A percentile compares a stretch with the other conserved stretches of the same genome.
Evolutionary conservation across 1,140 invertebrate genomes (phyloP).

Genomic region (Drepana arcuata): DNA sequence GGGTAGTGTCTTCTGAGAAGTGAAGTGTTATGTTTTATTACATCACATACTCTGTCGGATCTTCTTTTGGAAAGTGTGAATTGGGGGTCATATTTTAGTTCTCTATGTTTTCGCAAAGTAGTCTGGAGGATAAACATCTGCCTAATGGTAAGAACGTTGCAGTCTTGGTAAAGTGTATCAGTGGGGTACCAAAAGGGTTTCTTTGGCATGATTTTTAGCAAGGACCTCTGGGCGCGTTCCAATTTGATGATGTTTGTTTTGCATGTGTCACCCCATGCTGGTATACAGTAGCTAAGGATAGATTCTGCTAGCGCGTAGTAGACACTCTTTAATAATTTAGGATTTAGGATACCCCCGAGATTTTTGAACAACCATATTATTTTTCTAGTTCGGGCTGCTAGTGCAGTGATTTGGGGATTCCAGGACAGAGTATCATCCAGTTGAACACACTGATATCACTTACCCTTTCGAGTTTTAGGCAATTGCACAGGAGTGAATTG

Average conservation of each 20-base stretch:
- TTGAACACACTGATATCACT: not conserved
- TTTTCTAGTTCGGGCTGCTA: not conserved
- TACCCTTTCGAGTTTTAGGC: not conserved
- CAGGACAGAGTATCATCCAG: not conserved
- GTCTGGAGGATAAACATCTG: not conserved
- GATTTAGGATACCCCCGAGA: too few relatives aligned
- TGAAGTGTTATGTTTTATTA: not conserved
- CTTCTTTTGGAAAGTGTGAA: not conserved
- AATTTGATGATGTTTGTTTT: too few relatives aligned
- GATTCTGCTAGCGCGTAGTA: not conserved
- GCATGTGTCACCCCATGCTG: too few relatives aligned
- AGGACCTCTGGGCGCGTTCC: too few relatives aligned
- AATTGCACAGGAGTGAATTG: not conserved
- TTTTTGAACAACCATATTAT: not conserved
- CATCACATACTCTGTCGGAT: slow-evolving; percentile 1
- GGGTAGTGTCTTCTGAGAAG: not conserved
- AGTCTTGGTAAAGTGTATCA: not conserved
- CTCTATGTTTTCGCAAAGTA: not conserved
- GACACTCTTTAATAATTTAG: not conserved
- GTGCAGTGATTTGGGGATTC: not conserved
- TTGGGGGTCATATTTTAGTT: not conserved
- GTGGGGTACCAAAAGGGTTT: not conserved
- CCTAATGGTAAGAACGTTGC: not conserved
- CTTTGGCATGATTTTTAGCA: not conserved
- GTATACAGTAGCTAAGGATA: too few relatives aligned